Conservation (phyloP, 1,140 invertebrate species). For the Berghia stephanieae region DNA sequence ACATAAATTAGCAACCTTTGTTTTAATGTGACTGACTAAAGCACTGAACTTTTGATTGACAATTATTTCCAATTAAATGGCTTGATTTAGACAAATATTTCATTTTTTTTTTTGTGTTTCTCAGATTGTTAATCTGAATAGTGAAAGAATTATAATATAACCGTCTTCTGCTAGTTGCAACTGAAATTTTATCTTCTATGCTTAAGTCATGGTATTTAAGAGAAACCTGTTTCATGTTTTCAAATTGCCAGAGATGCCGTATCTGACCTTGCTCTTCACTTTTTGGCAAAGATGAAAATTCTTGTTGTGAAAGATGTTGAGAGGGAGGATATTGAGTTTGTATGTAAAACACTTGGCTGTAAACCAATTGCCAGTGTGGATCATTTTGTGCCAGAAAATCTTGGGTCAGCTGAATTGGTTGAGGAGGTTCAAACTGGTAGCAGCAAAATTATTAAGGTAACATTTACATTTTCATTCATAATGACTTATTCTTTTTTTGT, state of each 20-base stretch:
- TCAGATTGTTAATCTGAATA: no score
- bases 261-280: slow-evolving; percentile 96
- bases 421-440: slow-evolving; percentile 92
- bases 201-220: no score
- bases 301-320: slow-evolving; percentile 99
- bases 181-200: no score
- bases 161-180: no score
- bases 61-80: no score
- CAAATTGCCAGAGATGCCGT: slow-evolving; percentile 87
- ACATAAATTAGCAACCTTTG: no score
- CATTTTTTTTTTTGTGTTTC: no score
- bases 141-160: no score
- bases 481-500: not conserved
- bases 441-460: slow-evolving; percentile 92
- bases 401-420: slow-evolving; percentile 91
- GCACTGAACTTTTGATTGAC: no score
- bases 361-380: slow-evolving; percentile 97
- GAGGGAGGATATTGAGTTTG: slow-evolving; percentile 96
- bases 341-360: slow-evolving; percentile 94
- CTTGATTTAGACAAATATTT: no score
- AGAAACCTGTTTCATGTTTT: no score
- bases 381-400: slow-evolving; percentile 92
- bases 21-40: no score
- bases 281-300: slow-evolving; percentile 98
- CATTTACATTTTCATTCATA: not conserved